These are phyloP conservation scores for Lates calcarifer DNA, from an alignment of 2,113 vertebrate species.

Conservation along the genomic window DNA sequence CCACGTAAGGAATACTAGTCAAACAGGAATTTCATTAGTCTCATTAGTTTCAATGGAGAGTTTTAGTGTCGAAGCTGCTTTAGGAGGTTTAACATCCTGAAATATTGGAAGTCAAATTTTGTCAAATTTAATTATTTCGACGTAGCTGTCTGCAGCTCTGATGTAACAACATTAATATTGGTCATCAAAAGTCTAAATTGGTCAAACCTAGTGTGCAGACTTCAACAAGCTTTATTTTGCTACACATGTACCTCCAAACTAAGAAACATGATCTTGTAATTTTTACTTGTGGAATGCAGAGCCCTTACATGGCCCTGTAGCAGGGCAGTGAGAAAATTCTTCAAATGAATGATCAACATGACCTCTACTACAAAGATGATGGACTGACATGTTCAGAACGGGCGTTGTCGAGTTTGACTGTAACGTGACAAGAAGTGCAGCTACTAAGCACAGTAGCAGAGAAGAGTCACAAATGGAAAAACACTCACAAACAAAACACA, in stretches of 20 bases:
- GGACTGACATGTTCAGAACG: not conserved
- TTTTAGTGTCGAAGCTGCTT: slow-evolving; percentile 26
- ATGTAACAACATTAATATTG: slow-evolving; percentile 7
- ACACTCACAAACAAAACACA: slow-evolving; percentile 26
- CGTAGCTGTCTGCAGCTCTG: not conserved
- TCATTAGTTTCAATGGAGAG: slow-evolving; percentile 8
- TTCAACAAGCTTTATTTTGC: slow-evolving; percentile 1
- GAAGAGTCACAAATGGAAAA: not conserved
- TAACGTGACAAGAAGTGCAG: not conserved
- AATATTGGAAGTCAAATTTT: not conserved
- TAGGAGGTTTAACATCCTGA: not conserved
- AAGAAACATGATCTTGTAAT: slow-evolving; percentile 5
- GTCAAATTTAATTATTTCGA: not conserved
- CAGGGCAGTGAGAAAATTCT: not conserved
- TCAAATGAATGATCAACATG: not conserved
- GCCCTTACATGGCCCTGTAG: slow-evolving; percentile 4
- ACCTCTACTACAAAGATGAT: not conserved
- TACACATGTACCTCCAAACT: slow-evolving; percentile 15
- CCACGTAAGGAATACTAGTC: not conserved
- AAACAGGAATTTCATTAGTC: slow-evolving; percentile 4
- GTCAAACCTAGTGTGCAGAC: slow-evolving; percentile 1
- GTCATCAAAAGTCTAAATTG: slow-evolving; percentile 10
- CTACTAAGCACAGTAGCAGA: not conserved
- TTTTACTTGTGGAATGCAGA: slow-evolving; percentile 42
- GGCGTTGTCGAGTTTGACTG: not conserved